Evolutionary conservation across 2,888 invertebrate genomes (phyloP).

Genomic region (Onchidella celtica): DNA sequence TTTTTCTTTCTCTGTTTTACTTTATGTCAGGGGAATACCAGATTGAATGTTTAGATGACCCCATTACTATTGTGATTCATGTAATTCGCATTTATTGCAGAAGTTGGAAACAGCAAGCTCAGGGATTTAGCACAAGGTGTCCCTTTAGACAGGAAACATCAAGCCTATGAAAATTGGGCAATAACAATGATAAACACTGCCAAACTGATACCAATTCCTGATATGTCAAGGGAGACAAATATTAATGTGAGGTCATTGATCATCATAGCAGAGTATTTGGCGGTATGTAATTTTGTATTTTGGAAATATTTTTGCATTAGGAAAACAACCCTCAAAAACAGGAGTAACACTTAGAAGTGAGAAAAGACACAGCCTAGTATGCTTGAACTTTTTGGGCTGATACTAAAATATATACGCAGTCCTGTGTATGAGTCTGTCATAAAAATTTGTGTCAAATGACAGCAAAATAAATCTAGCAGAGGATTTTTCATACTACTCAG

Average conservation of each 20-base stretch:
- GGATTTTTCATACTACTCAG: too few relatives aligned
- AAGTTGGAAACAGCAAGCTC: not conserved
- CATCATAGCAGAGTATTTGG: constrained; percentile 20
- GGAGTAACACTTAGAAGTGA: too few relatives aligned
- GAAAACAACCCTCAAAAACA: too few relatives aligned
- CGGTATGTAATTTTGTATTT: not conserved
- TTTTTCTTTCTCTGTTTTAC: not conserved
- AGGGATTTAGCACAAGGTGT: not conserved
- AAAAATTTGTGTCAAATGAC: too few relatives aligned
- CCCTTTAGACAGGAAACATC: constrained; percentile 13
- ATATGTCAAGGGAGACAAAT: not conserved
- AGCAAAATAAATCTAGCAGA: too few relatives aligned
- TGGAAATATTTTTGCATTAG: too few relatives aligned
- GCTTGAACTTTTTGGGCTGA: too few relatives aligned
- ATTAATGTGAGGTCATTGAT: constrained; percentile 16
- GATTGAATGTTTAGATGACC: not conserved
- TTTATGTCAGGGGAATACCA: too few relatives aligned
- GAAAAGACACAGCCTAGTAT: too few relatives aligned
- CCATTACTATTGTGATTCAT: not conserved
- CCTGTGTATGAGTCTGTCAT: too few relatives aligned
- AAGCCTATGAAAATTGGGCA: constrained; percentile 33
- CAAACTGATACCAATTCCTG: not conserved
- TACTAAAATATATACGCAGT: too few relatives aligned
- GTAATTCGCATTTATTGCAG: too few relatives aligned
- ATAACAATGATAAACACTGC: constrained; percentile 13